Evolutionary conservation across 2,888 invertebrate genomes (phyloP).

Genomic region (Steinernema carpocapsae): DNA sequence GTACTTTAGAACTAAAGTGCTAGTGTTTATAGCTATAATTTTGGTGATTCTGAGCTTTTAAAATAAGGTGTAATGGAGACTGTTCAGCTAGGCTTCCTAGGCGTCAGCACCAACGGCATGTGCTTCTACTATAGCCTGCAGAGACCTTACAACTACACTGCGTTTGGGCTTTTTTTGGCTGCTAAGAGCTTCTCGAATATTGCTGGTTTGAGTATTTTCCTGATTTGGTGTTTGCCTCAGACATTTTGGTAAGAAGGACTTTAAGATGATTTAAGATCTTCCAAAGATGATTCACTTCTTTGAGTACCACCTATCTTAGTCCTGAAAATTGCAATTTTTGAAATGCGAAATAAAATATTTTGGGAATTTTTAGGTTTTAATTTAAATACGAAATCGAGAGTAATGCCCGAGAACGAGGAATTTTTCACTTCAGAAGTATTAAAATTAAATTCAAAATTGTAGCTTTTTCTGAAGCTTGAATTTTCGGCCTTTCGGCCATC

Average conservation of each 20-base stretch:
- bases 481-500: too few relatives aligned
- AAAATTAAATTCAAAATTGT: too few relatives aligned
- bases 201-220: background rate
- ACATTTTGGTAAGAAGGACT: background rate
- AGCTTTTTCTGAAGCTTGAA: too few relatives aligned
- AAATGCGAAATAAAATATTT: too few relatives aligned
- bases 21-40: too few relatives aligned
- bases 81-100: background rate
- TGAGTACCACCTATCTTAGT: background rate
- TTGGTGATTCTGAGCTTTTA: too few relatives aligned
- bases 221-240: background rate
- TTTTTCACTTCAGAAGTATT: too few relatives aligned
- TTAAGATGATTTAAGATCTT: background rate
- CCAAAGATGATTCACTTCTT: background rate
- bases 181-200: background rate
- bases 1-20: too few relatives aligned
- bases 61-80: background rate
- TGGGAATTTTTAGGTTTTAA: background rate
- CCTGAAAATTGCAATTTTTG: background rate
- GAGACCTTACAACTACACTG: conserved; percentile 2
- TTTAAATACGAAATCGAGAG: background rate
- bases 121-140: background rate
- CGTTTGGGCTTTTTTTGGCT: background rate
- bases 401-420: too few relatives aligned
- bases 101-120: background rate